phyloP scores from a whole-genome alignment of 2,888 invertebrate genomes.

The Campoplex nolae region DNA sequence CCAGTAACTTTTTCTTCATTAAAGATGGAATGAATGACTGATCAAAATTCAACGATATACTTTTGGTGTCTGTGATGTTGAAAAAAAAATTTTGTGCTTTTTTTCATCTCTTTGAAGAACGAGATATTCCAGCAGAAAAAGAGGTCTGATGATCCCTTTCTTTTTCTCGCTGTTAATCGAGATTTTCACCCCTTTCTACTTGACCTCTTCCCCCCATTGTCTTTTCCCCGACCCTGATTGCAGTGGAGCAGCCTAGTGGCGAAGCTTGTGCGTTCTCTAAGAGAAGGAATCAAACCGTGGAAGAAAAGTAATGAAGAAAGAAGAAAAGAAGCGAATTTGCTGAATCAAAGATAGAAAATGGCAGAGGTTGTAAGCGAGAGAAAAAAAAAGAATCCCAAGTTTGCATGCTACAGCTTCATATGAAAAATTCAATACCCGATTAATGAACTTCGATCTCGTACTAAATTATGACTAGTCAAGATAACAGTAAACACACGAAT shows the following conservation, averaged over 20 bases:
- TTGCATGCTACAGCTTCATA: too few relatives aligned
- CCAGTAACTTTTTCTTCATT: background rate
- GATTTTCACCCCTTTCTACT: background rate
- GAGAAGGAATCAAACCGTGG: too few relatives aligned
- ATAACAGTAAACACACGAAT: background rate
- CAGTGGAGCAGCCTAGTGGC: too few relatives aligned
- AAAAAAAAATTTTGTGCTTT: conserved; percentile 1
- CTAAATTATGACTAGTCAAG: too few relatives aligned
- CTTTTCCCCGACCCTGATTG: background rate
- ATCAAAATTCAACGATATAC: conserved; percentile 6
- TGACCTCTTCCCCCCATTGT: background rate
- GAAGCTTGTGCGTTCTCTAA: too few relatives aligned
- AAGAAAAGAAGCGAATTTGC: too few relatives aligned
- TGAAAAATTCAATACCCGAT: too few relatives aligned
- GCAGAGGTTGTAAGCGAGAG: too few relatives aligned
- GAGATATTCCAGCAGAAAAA: background rate
- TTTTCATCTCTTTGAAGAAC: background rate
- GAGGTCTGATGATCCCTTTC: background rate
- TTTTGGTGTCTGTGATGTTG: background rate
- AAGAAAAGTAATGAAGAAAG: too few relatives aligned
- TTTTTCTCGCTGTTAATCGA: conserved; percentile 3
- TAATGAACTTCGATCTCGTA: too few relatives aligned
- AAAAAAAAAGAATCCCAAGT: too few relatives aligned
- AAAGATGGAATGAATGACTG: background rate
- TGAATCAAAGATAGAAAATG: too few relatives aligned